These are phyloP conservation scores for Diorhabda sublineata DNA, from an alignment of 1,140 invertebrate genomes.

Conservation along the genomic window DNA sequence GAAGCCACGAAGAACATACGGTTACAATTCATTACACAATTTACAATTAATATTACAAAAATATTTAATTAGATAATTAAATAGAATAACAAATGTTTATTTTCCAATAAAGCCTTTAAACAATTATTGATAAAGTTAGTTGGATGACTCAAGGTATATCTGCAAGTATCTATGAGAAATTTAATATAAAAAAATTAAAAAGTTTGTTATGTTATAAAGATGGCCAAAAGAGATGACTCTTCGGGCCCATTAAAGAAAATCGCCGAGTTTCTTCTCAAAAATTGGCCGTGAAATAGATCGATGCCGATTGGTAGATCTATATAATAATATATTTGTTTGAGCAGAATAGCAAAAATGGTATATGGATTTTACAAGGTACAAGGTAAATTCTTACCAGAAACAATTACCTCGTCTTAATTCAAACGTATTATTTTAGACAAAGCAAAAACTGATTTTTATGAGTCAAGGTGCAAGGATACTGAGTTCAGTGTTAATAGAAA, in stretches of 20 bases:
- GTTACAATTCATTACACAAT: no score
- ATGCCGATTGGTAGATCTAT: no score
- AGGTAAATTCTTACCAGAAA: not conserved
- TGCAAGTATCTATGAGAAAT: not conserved
- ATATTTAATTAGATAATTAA: not conserved
- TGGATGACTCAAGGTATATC: no score
- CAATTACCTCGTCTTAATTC: not conserved
- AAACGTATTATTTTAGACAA: not conserved
- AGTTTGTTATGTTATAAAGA: no score
- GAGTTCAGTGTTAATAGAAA: not conserved
- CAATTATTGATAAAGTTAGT: no score
- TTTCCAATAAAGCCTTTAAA: not conserved
- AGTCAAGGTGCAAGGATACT: not conserved
- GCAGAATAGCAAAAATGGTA: not conserved
- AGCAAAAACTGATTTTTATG: not conserved
- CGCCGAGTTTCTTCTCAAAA: not conserved
- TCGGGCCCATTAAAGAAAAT: not conserved
- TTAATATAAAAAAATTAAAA: not conserved
- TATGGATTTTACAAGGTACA: not conserved
- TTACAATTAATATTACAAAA: not conserved
- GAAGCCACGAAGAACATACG: no score
- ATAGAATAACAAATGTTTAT: not conserved
- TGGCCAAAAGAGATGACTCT: not conserved
- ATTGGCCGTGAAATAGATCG: no score
- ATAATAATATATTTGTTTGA: not conserved